Evolutionary conservation across 2,797 vertebrate genomes (phyloP).

Genomic region (Alosa sapidissima): DNA sequence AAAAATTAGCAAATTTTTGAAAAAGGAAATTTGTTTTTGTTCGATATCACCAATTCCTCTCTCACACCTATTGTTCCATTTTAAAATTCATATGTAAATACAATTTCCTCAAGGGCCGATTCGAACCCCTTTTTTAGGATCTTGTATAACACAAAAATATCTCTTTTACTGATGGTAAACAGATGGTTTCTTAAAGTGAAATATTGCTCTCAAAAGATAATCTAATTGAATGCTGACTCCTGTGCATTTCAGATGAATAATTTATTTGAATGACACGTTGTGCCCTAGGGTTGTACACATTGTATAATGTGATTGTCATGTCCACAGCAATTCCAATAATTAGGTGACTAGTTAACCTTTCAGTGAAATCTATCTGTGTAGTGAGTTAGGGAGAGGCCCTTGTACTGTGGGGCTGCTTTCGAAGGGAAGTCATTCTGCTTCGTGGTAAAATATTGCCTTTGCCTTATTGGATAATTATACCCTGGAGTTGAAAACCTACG

Average conservation of each 20-base stretch:
- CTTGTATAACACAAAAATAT: background rate
- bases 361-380: background rate
- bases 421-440: constrained; percentile 7
- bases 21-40: background rate
- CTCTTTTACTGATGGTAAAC: background rate
- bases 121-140: background rate
- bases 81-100: background rate
- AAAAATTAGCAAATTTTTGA: background rate
- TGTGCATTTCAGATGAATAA: background rate
- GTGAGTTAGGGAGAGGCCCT: constrained; percentile 10
- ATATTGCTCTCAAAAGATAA: background rate
- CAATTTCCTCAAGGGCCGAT: background rate
- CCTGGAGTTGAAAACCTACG: constrained; percentile 17
- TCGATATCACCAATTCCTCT: background rate
- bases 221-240: background rate
- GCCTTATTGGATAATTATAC: constrained; percentile 24
- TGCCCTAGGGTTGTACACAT: background rate
- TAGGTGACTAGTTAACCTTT: constrained; percentile 20
- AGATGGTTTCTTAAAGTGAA: background rate
- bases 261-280: background rate
- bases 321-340: constrained; percentile 3
- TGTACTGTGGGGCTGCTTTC: background rate
- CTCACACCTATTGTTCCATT: background rate
- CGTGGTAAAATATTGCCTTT: constrained; percentile 8
- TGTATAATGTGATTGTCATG: constrained; percentile 13